Conservation (phyloP, 2,797 vertebrate genomes). For the Danio aesculapii region DNA sequence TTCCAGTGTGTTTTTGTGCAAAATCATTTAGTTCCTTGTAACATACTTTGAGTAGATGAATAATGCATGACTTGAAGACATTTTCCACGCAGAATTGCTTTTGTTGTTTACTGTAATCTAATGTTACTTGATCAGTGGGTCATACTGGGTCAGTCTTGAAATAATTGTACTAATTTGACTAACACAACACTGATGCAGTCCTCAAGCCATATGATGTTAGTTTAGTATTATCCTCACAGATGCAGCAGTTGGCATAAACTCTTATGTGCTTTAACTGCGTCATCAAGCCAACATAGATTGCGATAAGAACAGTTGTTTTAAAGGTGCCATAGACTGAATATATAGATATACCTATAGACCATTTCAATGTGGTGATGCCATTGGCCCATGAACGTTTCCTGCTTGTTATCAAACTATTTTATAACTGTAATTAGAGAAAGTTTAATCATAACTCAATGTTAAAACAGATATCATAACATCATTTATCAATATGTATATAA, state of each 20-base stretch:
- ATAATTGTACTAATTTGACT: neutral
- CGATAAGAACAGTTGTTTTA: neutral
- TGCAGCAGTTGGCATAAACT: neutral
- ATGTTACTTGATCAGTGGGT: neutral
- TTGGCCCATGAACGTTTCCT: too few relatives aligned
- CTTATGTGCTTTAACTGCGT: neutral
- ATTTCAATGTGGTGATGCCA: too few relatives aligned
- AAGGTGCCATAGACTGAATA: too few relatives aligned
- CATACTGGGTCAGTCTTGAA: neutral
- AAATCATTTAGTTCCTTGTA: constrained; percentile 15
- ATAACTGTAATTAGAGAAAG: too few relatives aligned
- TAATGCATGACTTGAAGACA: neutral
- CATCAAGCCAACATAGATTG: neutral
- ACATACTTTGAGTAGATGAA: constrained; percentile 32
- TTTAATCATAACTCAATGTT: too few relatives aligned
- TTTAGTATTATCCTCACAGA: neutral
- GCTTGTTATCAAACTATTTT: too few relatives aligned
- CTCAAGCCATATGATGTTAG: neutral
- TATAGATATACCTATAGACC: too few relatives aligned
- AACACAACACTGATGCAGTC: neutral
- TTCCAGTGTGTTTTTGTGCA: constrained; percentile 40
- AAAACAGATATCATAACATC: too few relatives aligned
- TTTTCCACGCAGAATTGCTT: constrained; percentile 11
- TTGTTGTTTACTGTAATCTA: neutral
- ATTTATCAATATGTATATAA: too few relatives aligned